Conservation (phyloP, 2,888 invertebrate genomes). For the Anarsia innoxiella region DNA sequence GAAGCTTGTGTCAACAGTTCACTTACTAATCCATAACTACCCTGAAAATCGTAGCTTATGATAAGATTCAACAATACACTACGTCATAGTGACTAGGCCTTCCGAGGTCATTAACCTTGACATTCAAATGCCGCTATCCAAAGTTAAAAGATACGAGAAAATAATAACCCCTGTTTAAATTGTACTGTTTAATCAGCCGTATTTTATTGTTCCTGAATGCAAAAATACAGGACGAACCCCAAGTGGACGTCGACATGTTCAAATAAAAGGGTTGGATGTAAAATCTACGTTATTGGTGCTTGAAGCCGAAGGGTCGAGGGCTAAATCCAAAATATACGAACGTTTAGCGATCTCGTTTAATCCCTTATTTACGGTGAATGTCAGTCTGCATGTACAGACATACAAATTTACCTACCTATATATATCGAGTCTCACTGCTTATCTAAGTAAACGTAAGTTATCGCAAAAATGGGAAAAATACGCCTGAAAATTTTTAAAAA, state of each 20-base stretch:
- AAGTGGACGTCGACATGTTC: conserved; percentile 31
- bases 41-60: too few species aligned
- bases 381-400: conserved; percentile 42
- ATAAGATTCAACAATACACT: too few species aligned
- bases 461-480: too few species aligned
- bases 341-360: conserved; percentile 50
- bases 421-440: too few species aligned
- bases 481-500: too few species aligned
- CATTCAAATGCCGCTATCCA: conserved; percentile 24
- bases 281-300: conserved; percentile 33
- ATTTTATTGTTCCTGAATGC: conserved; percentile 41
- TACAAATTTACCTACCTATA: too few species aligned
- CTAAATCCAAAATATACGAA: conserved; percentile 56
- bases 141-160: conserved; percentile 25
- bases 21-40: too few species aligned
- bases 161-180: conserved; percentile 25
- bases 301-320: conserved; percentile 24
- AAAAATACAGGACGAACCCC: conserved; percentile 33
- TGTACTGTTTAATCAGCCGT: conserved; percentile 35
- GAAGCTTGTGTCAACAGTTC: too few species aligned
- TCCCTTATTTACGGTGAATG: conserved; percentile 56
- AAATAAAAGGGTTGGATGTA: conserved; percentile 51
- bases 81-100: too few species aligned
- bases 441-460: too few species aligned
- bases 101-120: conserved; percentile 41